Evolutionary conservation across 23 tunicate species (phyloP).

Genomic region (Clavelina lepadiformis): DNA sequence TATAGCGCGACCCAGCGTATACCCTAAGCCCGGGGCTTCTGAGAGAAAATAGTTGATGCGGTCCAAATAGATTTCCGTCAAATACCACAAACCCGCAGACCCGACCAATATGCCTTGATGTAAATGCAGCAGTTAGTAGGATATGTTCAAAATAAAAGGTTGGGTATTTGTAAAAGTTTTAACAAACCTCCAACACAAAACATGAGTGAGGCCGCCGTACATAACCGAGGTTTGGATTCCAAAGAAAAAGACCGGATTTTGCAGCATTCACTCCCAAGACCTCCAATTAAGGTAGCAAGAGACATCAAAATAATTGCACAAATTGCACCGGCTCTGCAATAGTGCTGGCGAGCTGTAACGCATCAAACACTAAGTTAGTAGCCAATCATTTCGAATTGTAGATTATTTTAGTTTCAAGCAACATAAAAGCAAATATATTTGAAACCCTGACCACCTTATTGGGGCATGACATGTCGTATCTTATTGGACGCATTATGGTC

Average conservation of each 20-base stretch:
- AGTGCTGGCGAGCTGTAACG: slow-evolving; percentile 51
- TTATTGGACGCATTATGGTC: no score
- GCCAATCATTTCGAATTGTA: neutral
- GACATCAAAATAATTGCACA: slow-evolving; percentile 28
- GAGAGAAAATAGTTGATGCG: slow-evolving; percentile 28
- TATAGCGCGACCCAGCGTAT: slow-evolving; percentile 49
- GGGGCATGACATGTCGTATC: no score
- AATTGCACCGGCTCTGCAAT: slow-evolving; percentile 49
- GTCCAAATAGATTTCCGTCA: slow-evolving; percentile 32
- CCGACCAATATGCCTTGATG: slow-evolving; percentile 35
- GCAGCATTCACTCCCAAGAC: slow-evolving; percentile 39
- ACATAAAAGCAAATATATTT: neutral
- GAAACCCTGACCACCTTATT: no score
- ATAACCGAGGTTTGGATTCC: slow-evolving; percentile 12
- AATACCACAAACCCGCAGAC: slow-evolving; percentile 48
- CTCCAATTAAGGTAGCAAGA: slow-evolving; percentile 30
- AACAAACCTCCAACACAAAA: slow-evolving; percentile 28
- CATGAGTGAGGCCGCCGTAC: slow-evolving; percentile 27
- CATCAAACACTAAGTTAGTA: neutral
- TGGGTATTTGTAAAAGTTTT: no score
- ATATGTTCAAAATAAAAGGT: no score
- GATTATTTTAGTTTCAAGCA: no score
- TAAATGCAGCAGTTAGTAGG: no score
- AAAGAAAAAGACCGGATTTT: neutral
- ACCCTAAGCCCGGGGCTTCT: slow-evolving; percentile 32